phyloP scores from a whole-genome alignment of 2,113 vertebrate genomes.

The Xenopus laevis region DNA sequence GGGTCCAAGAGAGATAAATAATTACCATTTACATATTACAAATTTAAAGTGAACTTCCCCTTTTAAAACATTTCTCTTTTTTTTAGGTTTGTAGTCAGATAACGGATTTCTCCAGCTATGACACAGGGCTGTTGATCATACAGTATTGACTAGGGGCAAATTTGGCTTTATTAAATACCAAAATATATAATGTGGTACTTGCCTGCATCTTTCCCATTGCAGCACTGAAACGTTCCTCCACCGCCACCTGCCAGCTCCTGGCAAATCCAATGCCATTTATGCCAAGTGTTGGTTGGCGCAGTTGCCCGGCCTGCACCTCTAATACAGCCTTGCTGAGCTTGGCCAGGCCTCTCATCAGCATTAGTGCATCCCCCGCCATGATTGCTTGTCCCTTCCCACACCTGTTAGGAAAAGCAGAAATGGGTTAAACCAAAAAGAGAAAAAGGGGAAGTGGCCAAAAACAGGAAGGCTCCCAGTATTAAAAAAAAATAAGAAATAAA shows the following conservation, averaged over 20 bases:
- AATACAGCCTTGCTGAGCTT: slow-evolving; percentile 81
- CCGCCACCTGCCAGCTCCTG: slow-evolving; percentile 69
- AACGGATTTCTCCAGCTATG: no score
- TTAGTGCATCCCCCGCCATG: slow-evolving; percentile 78
- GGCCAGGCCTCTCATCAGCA: slow-evolving; percentile 81
- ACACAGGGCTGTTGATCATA: no score
- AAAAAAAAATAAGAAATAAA: no score
- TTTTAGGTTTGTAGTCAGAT: no score
- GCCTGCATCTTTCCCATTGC: slow-evolving; percentile 76
- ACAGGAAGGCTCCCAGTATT: not conserved
- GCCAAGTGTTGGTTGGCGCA: slow-evolving; percentile 66
- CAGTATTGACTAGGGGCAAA: no score
- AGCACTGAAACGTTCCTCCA: slow-evolving; percentile 70
- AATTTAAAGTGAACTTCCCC: no score
- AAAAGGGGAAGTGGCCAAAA: no score
- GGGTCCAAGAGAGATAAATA: no score
- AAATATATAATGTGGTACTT: slow-evolving; percentile 49
- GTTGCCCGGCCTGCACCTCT: slow-evolving; percentile 72
- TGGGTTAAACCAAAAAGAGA: not conserved
- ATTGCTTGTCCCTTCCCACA: slow-evolving; percentile 21
- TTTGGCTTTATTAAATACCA: no score
- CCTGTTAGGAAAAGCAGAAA: not conserved
- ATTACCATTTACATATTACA: no score
- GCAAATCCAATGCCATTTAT: slow-evolving; percentile 61
- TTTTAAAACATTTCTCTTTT: no score